Base-by-base conservation (phyloP, 2,888 invertebrate species). In the Drosophila merina region DNA sequence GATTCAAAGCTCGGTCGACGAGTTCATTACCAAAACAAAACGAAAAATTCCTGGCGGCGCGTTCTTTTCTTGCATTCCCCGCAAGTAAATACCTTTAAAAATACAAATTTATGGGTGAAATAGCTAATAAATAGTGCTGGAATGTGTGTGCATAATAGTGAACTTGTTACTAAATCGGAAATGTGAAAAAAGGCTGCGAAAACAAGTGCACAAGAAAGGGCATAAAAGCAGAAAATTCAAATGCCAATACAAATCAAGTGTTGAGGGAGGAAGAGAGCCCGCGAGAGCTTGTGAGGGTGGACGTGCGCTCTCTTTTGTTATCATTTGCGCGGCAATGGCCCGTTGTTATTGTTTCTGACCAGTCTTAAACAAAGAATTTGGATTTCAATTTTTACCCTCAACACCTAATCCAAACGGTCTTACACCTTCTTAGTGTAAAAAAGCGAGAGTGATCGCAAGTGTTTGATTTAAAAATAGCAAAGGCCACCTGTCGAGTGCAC, bases 401-500 rank as follows among this genome's bases (percentile, higher is more conserved):
- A 4, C 5, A n/a, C n/a, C 10, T 44, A 25, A 9, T 10, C 25
- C 25, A 42, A 14, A 28, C 42, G 52, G 52, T 38, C 48, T 33
- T 6, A 36, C 49, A 28, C 33, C 52, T 25, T 52, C 38, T 51
- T 14, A n/a, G 45, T 31, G 28, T 30, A 54, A 58, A 36, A 59
- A 72, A 72, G 33, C 50, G 51, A 75, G 55, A 76, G 49, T 56
- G 47, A 50, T 54, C 48, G 56, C 31, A 70, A 69, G 54, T 71
- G 51, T 47, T 64, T 69, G 14, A 52, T 72, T 68, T 74, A 75
- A 51, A 76, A 72, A 72, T 63, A 79, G 57, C 47, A 67, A 82
- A 85, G 82, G 84, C 77, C 82, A 82, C 81, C 82, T 86, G 86
- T 80, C 78, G 62, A 71, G 54, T 73, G 74, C 66, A 55, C 54